Base-by-base conservation (phyloP, 2,888 invertebrate genomes). In the Brenthis hecate region DNA sequence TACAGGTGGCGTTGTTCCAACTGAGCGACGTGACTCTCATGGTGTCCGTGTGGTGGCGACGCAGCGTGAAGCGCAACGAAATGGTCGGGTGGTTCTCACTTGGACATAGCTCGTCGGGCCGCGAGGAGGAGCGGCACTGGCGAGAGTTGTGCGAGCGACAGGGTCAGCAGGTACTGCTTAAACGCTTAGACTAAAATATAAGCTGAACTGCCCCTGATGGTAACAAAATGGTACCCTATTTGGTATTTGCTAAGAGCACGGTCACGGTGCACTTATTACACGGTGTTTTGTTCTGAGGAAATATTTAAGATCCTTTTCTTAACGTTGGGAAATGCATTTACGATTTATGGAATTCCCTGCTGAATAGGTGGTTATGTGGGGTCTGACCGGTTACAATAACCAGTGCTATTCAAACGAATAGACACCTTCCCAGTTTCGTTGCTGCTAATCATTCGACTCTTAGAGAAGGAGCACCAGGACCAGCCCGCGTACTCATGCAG, bases 31-130 rank as follows among this genome's bases (percentile, higher is more conserved):
- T 99, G 65, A 99, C 98, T 1, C 94, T 99, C 75, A 98, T 98
- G 96, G 95, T 98, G 73, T 97, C 98, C 0, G 97, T 98, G 68
- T 98, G 98, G 94, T 97, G 98, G 85, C 96, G 97, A 74, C 96
- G 98, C 77, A 97, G 98, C 85, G 96, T 96, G 76, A 99, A 98
- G 85, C 96, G 97, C 76, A 97, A 98, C 83, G 98, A 99, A 88
- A 97, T 98, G 97, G 97, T 99, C 76, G 99, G 99, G 71, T 99
- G 99, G 98, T 98, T 99, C 92, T 97, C 98, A 72, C 90, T 99
- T 69, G 99, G 99, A 6, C 94, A 97, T 85, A 98, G 97, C 91
- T 96, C 97, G 77, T 98, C 98, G 67, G 98, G 98, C 28, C 96
- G 98, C 65, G 98, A 98, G 83, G 98, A 98, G 87, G 94, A 96